Conservation (phyloP, 2,113 vertebrate species). For the Vidua chalybeata region DNA sequence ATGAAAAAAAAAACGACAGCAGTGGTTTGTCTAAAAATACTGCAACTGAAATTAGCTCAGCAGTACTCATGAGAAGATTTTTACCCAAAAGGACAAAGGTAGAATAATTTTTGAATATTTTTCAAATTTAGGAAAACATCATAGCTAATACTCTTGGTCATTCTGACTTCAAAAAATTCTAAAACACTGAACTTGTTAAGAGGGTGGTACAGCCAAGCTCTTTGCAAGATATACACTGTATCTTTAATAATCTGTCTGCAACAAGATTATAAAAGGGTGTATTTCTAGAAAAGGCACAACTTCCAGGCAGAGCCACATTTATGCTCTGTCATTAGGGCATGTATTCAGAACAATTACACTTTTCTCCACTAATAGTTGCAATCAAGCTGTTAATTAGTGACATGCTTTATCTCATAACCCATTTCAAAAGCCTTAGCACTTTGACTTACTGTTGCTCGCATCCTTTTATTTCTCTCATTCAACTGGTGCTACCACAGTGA, state of each 20-base stretch:
- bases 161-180: not conserved
- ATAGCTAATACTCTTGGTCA: not conserved
- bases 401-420: slow-evolving; percentile 36
- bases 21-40: slow-evolving; percentile 20
- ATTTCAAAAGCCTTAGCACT: slow-evolving; percentile 61
- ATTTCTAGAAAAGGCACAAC: slow-evolving; percentile 36
- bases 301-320: slow-evolving; percentile 45
- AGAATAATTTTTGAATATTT: not conserved
- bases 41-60: slow-evolving; percentile 28
- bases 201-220: not conserved
- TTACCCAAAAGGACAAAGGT: not conserved
- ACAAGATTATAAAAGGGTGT: slow-evolving; percentile 9
- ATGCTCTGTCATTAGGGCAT: not conserved
- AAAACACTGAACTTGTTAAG: not conserved
- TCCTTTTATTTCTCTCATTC: slow-evolving; percentile 85
- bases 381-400: slow-evolving; percentile 44
- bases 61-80: not conserved
- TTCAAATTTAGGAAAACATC: not conserved
- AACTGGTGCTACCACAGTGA: slow-evolving; percentile 79
- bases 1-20: not conserved
- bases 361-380: slow-evolving; percentile 32
- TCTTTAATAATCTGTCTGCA: slow-evolving; percentile 43
- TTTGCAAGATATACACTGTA: not conserved
- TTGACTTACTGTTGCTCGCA: slow-evolving; percentile 90
- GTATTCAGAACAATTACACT: slow-evolving; percentile 22